Evolutionary conservation across 2,797 vertebrate species (phyloP), one percentile per base, ranked within the genome.

Genomic region (Borostomias antarcticus): DNA sequence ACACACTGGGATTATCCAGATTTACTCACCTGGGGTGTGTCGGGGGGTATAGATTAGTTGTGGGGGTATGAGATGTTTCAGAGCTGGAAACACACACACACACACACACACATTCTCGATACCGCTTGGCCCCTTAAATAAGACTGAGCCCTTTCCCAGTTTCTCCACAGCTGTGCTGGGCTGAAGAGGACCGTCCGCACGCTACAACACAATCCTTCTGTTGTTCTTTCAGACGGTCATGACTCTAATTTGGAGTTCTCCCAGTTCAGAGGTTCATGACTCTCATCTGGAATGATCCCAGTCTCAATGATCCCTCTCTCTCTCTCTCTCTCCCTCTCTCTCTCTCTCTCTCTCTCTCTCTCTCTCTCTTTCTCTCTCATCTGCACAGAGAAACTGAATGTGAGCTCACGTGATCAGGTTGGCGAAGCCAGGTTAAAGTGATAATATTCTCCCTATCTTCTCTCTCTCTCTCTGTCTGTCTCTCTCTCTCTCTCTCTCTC

Each of bases 1-100:
- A 75, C 79, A 79, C 3, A 9, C 26, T 37, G 45, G 66, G 59
- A 72, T 75, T 72, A 77, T 17, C 71, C 53, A 1, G 62, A 79
- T 77, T 72, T 75, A 1, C 19, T 52, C 3, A 3, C 61, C 53
- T 51, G n/a, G 25, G 68, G 70, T 1, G 35, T 17, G 68, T 26
- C 52, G 64, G 70, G 40, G 40, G n/a, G 10, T 15, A 43, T 19
- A 37, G 3, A 5, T 37, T 19, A 40, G 57, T 40, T 47, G 58
- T 61, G 40, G 29, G 58, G 17, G 58, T 45, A 37, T 19, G 58
- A 7, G n/a, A n/a, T n/a, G n/a, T n/a, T n/a, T n/a, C n/a, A n/a
- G n/a, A n/a, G n/a, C n/a, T n/a, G n/a, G n/a, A n/a, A n/a, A n/a
- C n/a, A 54, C 23, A 21, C 48, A 48, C 28, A 58, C 48, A 48